Base-by-base conservation (phyloP, 2,888 invertebrate species). In the Tetragonisca angustula region DNA sequence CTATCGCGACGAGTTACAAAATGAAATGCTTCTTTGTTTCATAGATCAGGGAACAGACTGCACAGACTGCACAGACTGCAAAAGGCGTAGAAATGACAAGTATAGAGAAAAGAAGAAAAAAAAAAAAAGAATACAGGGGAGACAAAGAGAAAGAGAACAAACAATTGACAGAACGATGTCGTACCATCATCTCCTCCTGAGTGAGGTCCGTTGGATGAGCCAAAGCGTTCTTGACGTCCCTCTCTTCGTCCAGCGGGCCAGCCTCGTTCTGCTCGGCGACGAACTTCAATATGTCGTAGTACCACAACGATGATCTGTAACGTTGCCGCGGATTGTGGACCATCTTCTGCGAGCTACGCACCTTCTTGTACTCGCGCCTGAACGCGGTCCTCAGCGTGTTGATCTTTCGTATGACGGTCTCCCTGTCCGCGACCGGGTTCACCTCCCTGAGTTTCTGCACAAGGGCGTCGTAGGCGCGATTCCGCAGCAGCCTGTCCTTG, bases 371-470 rank as follows among this genome's bases (percentile, higher is more conserved):
- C 64, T 89, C 89, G 27, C 89, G 72, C 9, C 89, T 79, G 43
- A 89, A 89, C 32, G 89, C 89, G 24, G 88, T 89, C 24, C 89
- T 76, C 11, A 89, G 61, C 0, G 88, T 88, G 72, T 89, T 89
- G 62, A 89, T 89, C 69, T 89, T 89, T 17, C 85, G 50, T 64
- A 88, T 86, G 0, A 89, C 89, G n/a, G 85, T 85, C 54, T 85
- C 85, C 49, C 83, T 84, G 24, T 88, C 84, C 5, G 89, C 89
- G 1, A 77, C 1, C 32, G 85, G 85, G 36, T 89, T 87, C 1
- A 84, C 81, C 36, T 89, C 85, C 1, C 87, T 70, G 67, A 89
- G 77, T 59, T 89, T 89, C 13, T 81, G 80, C 0, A 86, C 84
- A 50, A 89, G 85, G 11, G 73, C 73, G 11, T 78, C 76, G 70